Evolutionary conservation across 2,888 invertebrate genomes (phyloP).

Genomic region (Mechanitis messenoides): DNA sequence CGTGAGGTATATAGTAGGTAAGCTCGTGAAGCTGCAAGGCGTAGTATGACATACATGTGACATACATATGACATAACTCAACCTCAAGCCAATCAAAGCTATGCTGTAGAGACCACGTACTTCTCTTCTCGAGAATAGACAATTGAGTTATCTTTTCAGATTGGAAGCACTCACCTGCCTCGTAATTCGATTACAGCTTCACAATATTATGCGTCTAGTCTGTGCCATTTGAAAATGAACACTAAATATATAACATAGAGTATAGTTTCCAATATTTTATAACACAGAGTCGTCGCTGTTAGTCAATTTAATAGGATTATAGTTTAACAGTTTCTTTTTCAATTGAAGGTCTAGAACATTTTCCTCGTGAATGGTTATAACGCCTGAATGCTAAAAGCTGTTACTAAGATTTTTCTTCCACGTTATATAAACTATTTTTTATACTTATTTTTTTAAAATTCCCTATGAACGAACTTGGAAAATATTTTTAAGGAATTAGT

Average conservation of each 20-base stretch:
- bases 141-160: slow-evolving; percentile 26
- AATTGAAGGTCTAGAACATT: slow-evolving; percentile 11
- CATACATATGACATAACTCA: slow-evolving; percentile 2
- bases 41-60: too few relatives aligned
- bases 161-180: slow-evolving; percentile 22
- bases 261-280: slow-evolving; percentile 2
- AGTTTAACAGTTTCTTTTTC: slow-evolving; percentile 13
- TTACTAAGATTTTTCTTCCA: background rate
- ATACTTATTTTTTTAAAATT: too few relatives aligned
- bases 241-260: slow-evolving; percentile 11
- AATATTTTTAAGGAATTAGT: too few relatives aligned
- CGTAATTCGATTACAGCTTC: slow-evolving; percentile 25
- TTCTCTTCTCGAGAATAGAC: slow-evolving; percentile 15
- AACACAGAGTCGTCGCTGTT: slow-evolving; percentile 1
- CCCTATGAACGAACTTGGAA: too few relatives aligned
- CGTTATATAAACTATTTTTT: too few relatives aligned
- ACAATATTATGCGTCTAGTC: slow-evolving; percentile 20
- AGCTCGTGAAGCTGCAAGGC: too few relatives aligned
- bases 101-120: background rate
- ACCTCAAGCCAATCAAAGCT: background rate
- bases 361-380: slow-evolving; percentile 13
- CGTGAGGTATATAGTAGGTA: too few relatives aligned
- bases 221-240: slow-evolving; percentile 10
- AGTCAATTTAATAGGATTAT: slow-evolving; percentile 21
- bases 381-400: background rate